Evolutionary conservation across 2,888 invertebrate species (phyloP).

Genomic region (Lottia scabra): DNA sequence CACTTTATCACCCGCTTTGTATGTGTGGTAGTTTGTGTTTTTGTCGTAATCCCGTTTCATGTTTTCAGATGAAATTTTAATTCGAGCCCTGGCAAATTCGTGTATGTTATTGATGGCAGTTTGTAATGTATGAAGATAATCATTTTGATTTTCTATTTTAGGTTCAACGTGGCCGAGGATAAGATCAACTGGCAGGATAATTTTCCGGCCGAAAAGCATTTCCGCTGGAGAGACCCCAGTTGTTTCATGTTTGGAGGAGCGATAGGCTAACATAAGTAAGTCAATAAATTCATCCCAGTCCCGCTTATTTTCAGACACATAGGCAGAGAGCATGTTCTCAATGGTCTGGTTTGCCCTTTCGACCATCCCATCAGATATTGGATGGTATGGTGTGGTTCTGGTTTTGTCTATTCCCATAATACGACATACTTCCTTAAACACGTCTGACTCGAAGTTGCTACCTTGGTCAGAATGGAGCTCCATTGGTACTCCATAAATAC

Average conservation of each 20-base stretch:
- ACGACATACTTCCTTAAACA: too few relatives aligned
- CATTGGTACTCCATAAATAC: conserved; percentile 15
- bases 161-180: conserved; percentile 16
- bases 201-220: too few relatives aligned
- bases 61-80: too few relatives aligned
- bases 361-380: too few relatives aligned
- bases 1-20: too few relatives aligned
- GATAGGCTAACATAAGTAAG: conserved; percentile 32
- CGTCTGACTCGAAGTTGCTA: too few relatives aligned
- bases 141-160: conserved; percentile 12
- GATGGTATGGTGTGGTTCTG: too few relatives aligned
- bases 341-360: too few relatives aligned
- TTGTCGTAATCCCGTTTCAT: too few relatives aligned
- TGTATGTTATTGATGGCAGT: conserved; percentile 1
- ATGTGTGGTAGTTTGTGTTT: too few relatives aligned
- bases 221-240: conserved; percentile 24
- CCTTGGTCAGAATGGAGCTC: too few relatives aligned
- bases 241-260: conserved; percentile 26
- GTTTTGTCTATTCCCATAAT: too few relatives aligned
- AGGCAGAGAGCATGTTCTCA: conserved; percentile 26
- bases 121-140: conserved; percentile 15
- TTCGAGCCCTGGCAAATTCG: not conserved
- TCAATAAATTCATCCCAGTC: conserved; percentile 34
- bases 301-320: conserved; percentile 22
- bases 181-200: conserved; percentile 16